phyloP scores from a whole-genome alignment of 30 jellyfish, hydroid and myxozoan genomes.

The Aurelia sp. region DNA sequence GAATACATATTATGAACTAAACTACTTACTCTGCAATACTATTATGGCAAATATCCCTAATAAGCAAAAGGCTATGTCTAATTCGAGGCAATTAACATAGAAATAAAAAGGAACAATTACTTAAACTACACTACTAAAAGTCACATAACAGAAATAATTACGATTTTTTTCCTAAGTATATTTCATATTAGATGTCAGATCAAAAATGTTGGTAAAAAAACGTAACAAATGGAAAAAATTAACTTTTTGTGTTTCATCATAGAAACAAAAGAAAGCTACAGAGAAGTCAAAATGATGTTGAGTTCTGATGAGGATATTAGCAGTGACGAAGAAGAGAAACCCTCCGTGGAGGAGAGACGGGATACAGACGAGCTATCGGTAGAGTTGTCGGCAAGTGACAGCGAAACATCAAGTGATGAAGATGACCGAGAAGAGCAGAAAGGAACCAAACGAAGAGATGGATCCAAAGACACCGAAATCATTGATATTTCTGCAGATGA shows the following conservation, averaged over 20 bases:
- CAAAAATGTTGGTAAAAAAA: no score
- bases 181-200: no score
- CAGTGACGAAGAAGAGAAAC: constrained; percentile 37
- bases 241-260: background rate
- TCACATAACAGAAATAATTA: no score
- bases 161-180: no score
- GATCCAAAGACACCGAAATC: background rate
- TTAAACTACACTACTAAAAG: no score
- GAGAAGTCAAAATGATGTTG: constrained; percentile 34
- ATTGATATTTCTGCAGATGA: constrained; percentile 51
- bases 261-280: constrained; percentile 8
- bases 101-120: no score
- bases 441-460: background rate
- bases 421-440: background rate
- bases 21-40: no score
- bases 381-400: constrained; percentile 24
- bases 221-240: no score
- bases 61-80: no score
- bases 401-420: constrained; percentile 18
- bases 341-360: background rate
- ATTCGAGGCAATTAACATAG: no score
- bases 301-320: constrained; percentile 55
- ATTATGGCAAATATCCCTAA: no score
- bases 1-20: no score
- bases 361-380: background rate